These are phyloP conservation scores for Tiaroga cobitis DNA, from an alignment of 2,797 vertebrate species.

Conservation along the genomic window DNA sequence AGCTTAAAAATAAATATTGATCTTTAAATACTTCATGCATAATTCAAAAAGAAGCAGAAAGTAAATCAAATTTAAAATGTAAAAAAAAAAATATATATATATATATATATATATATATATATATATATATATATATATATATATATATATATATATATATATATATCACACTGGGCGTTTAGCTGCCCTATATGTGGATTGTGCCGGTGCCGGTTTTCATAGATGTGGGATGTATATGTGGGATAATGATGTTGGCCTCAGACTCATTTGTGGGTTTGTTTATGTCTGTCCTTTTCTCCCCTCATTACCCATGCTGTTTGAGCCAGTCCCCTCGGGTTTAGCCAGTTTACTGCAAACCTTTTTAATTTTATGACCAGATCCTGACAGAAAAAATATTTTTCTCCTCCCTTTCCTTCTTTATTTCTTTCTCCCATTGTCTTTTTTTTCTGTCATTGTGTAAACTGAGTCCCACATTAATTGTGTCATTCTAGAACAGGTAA, in stretches of 20 bases:
- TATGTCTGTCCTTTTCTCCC: slow-evolving; percentile 86
- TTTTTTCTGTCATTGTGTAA: not conserved
- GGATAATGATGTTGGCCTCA: slow-evolving; percentile 84
- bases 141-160: not conserved
- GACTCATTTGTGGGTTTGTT: slow-evolving; percentile 86
- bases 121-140: no score
- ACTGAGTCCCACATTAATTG: not conserved
- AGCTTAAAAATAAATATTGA: slow-evolving; percentile 6
- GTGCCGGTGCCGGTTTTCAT: slow-evolving; percentile 47
- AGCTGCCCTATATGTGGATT: slow-evolving; percentile 23
- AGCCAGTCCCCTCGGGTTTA: slow-evolving; percentile 83
- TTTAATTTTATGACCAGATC: slow-evolving; percentile 80
- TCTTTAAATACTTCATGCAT: slow-evolving; percentile 31
- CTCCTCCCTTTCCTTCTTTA: slow-evolving; percentile 62
- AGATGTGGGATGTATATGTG: slow-evolving; percentile 60
- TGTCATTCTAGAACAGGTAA: slow-evolving; percentile 14
- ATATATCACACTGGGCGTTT: not conserved
- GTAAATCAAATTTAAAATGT: not conserved
- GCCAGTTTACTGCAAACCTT: slow-evolving; percentile 81
- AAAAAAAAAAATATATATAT: not conserved
- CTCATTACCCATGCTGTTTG: slow-evolving; percentile 90
- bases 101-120: not conserved
- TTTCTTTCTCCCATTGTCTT: slow-evolving; percentile 56
- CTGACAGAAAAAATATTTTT: slow-evolving; percentile 52
- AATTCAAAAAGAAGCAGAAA: slow-evolving; percentile 32